Conservation (phyloP, 2,888 invertebrate genomes). For the Pemphredon lugubris region DNA sequence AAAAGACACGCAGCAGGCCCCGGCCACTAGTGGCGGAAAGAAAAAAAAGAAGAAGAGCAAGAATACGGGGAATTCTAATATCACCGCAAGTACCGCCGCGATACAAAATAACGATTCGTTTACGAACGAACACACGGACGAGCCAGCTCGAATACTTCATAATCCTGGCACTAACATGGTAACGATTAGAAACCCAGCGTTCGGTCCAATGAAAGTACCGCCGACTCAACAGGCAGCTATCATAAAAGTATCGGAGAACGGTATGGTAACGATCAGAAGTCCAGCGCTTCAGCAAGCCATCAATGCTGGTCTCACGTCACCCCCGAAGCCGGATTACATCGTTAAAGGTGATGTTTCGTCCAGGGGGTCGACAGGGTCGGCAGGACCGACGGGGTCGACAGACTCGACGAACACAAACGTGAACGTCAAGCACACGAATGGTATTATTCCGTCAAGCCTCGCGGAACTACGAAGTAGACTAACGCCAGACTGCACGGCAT, state of each 20-base stretch:
- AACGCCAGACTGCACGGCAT: slow-evolving; percentile 71
- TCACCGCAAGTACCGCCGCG: slow-evolving; percentile 39
- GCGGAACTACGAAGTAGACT: slow-evolving; percentile 74
- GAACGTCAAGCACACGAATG: slow-evolving; percentile 68
- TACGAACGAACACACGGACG: slow-evolving; percentile 66
- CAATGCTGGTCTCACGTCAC: slow-evolving; percentile 78
- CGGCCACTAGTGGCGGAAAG: slow-evolving; percentile 80
- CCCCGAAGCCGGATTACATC: slow-evolving; percentile 78
- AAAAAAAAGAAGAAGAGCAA: slow-evolving; percentile 80
- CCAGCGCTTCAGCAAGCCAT: slow-evolving; percentile 84
- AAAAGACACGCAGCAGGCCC: slow-evolving; percentile 61
- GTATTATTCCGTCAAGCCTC: slow-evolving; percentile 73
- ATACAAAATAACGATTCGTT: slow-evolving; percentile 53
- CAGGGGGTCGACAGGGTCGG: slow-evolving; percentile 38
- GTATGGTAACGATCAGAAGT: slow-evolving; percentile 93
- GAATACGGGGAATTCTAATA: slow-evolving; percentile 60
- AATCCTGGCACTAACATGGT: slow-evolving; percentile 85
- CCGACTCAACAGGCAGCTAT: slow-evolving; percentile 85
- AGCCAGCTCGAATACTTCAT: slow-evolving; percentile 80
- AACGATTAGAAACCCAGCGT: slow-evolving; percentile 90
- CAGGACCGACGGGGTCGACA: no score
- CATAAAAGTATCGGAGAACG: slow-evolving; percentile 86
- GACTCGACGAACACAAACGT: slow-evolving; percentile 49
- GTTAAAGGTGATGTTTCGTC: slow-evolving; percentile 74
- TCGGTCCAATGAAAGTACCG: slow-evolving; percentile 84